Conservation (phyloP, 2,888 invertebrate genomes). For the Trachelus tabidus region DNA sequence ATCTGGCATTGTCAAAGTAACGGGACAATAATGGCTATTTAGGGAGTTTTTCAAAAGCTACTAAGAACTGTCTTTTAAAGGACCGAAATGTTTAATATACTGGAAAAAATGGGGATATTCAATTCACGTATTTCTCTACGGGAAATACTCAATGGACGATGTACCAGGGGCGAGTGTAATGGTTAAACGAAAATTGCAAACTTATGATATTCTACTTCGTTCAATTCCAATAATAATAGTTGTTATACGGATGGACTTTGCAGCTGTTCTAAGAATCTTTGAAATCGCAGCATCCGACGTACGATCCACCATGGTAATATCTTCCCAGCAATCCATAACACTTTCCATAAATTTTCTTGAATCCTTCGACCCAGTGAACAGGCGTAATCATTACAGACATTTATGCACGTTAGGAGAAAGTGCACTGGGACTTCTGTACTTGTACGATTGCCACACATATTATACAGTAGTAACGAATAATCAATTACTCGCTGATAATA, state of each 20-base stretch:
- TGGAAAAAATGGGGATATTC: constrained; percentile 35
- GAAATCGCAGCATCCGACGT: background rate
- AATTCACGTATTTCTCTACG: background rate
- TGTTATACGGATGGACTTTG: background rate
- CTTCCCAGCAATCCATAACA: background rate
- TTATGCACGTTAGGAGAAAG: constrained; percentile 1
- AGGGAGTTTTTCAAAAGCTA: constrained; percentile 41
- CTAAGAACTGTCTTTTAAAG: constrained; percentile 31
- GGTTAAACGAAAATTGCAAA: constrained; percentile 48
- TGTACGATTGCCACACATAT: background rate
- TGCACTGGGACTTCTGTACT: background rate
- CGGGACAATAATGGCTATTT: constrained; percentile 53
- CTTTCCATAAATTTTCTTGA: background rate
- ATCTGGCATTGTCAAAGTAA: constrained; percentile 16
- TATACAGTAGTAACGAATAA: constrained; percentile 35
- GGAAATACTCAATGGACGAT: background rate
- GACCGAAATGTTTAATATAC: constrained; percentile 46
- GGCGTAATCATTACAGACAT: background rate
- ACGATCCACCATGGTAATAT: background rate
- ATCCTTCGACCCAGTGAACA: background rate
- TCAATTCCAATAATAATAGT: no score
- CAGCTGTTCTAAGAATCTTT: background rate
- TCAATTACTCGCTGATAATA: constrained; percentile 31
- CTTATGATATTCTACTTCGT: constrained; percentile 29
- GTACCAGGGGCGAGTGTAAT: constrained; percentile 27